Conservation (phyloP, 2,888 invertebrate genomes). For the Microdon myrmicae region DNA sequence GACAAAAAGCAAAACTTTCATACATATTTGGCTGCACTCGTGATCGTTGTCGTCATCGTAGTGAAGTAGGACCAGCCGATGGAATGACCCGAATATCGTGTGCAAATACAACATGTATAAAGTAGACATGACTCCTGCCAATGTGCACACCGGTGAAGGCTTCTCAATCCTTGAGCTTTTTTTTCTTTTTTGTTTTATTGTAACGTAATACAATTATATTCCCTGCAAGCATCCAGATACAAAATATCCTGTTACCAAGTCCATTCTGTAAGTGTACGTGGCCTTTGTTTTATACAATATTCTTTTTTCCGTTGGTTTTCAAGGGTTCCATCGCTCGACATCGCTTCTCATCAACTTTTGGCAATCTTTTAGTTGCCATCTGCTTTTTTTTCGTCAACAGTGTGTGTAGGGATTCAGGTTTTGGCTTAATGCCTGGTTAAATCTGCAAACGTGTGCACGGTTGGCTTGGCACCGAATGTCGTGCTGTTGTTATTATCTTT, state of each 20-base stretch:
- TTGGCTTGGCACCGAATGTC: slow-evolving; percentile 36
- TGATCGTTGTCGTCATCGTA: slow-evolving; percentile 19
- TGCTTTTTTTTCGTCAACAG: neutral
- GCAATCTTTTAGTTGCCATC: slow-evolving; percentile 26
- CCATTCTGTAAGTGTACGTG: slow-evolving; percentile 10
- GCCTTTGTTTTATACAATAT: no score
- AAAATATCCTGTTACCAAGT: slow-evolving; percentile 36
- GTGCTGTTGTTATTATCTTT: slow-evolving; percentile 37
- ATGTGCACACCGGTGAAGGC: neutral
- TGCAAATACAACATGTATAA: slow-evolving; percentile 8
- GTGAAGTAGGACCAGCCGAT: slow-evolving; percentile 18
- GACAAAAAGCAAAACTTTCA: slow-evolving; percentile 4
- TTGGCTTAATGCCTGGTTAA: slow-evolving; percentile 45
- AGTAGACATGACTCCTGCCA: neutral
- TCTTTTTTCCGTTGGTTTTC: no score
- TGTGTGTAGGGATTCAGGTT: slow-evolving; percentile 29
- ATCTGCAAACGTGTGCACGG: slow-evolving; percentile 39
- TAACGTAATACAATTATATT: slow-evolving; percentile 38
- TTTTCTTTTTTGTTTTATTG: slow-evolving; percentile 13
- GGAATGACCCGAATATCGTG: slow-evolving; percentile 25
- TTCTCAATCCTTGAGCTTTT: neutral
- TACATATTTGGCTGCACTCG: neutral
- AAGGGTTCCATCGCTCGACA: slow-evolving; percentile 1
- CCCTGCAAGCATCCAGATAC: slow-evolving; percentile 22
- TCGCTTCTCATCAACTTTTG: slow-evolving; percentile 16